A percentile compares a stretch with the other conserved stretches of the same genome.
phyloP scores from a whole-genome alignment of 2,797 vertebrate species.

The Lagorchestes hirsutus region DNA sequence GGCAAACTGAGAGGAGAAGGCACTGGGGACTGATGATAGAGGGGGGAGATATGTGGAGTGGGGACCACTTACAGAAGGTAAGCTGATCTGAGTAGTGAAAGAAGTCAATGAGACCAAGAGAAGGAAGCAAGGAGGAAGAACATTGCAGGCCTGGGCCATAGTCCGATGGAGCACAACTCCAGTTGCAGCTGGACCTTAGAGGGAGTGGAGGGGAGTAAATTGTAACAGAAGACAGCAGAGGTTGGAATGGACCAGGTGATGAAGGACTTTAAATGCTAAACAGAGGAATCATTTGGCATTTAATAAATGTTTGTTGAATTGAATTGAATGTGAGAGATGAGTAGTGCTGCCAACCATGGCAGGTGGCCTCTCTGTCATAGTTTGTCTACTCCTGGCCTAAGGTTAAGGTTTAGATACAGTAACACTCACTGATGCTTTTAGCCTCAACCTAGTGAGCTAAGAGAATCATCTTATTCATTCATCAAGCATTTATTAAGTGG shows the following conservation, averaged over 20 bases:
- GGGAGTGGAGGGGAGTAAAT: background rate
- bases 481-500: constrained; percentile 1
- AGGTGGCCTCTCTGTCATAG: background rate
- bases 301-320: background rate
- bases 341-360: background rate
- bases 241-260: background rate
- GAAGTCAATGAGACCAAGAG: background rate
- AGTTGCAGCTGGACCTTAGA: background rate
- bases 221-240: background rate
- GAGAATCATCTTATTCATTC: constrained; percentile 4
- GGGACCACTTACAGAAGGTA: background rate
- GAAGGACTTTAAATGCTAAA: background rate
- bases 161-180: background rate
- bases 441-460: background rate
- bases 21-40: background rate
- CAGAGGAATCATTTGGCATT: background rate
- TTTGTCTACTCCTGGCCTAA: background rate
- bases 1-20: background rate
- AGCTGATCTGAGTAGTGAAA: background rate
- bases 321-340: background rate
- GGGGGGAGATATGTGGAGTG: background rate
- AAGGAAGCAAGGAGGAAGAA: background rate
- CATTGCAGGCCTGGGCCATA: background rate
- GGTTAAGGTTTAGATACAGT: background rate
- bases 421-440: background rate